These are phyloP conservation scores for Pyxicephalus adspersus DNA, from an alignment of 2,113 vertebrate genomes.

Conservation along the genomic window DNA sequence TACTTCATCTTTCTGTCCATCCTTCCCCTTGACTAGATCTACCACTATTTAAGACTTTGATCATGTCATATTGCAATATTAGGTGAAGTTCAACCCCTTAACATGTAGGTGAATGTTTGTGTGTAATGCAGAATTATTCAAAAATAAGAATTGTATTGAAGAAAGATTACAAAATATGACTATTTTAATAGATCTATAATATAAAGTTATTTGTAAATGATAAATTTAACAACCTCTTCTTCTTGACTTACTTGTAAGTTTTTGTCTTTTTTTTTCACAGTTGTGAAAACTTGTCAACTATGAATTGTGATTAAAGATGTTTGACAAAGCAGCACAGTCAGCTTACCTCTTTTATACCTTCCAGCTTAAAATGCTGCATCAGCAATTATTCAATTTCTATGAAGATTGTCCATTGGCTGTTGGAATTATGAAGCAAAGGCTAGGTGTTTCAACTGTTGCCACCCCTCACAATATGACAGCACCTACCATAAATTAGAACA, in stretches of 20 bases:
- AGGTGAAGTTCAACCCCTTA: background rate
- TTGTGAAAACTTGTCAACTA: background rate
- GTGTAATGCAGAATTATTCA: background rate
- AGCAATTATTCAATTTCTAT: too few species aligned
- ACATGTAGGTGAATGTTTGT: background rate
- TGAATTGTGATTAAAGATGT: background rate
- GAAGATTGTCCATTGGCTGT: too few species aligned
- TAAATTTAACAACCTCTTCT: too few species aligned
- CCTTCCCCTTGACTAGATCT: background rate
- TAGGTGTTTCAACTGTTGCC: too few species aligned
- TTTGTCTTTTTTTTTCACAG: background rate
- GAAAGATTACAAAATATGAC: background rate
- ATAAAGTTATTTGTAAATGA: background rate
- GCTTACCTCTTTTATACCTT: too few species aligned
- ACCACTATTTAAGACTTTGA: background rate
- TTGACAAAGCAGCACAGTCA: background rate
- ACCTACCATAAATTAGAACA: too few species aligned
- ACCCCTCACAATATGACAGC: too few species aligned
- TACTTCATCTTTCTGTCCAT: background rate
- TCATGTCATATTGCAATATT: background rate
- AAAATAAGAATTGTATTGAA: background rate
- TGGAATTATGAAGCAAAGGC: too few species aligned
- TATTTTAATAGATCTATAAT: conserved; percentile 3
- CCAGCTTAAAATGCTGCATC: too few species aligned
- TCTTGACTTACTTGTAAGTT: too few species aligned